Percentiles rank a stretch among this genome's conserved stretches.
phyloP scores from a whole-genome alignment of 2,888 invertebrate species.

The Cheilosia grossa region DNA sequence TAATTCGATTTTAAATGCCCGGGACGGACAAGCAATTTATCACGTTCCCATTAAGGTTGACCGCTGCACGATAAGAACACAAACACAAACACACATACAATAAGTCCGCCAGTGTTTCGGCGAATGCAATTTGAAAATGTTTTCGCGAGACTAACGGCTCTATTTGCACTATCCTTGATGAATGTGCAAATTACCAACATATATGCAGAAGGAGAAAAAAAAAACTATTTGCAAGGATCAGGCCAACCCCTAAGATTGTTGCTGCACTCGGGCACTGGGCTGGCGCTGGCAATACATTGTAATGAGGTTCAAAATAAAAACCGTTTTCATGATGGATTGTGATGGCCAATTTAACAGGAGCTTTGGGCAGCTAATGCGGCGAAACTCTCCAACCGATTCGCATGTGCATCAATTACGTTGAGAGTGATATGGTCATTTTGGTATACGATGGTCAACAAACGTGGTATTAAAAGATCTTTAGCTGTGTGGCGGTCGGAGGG shows the following conservation, averaged over 20 bases:
- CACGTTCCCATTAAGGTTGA: constrained; percentile 58
- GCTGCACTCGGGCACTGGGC: not conserved
- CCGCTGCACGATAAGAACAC: not conserved
- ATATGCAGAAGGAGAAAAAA: constrained; percentile 13
- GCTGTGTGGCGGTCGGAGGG: not conserved
- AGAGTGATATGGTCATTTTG: constrained; percentile 46
- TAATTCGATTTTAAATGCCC: constrained; percentile 69
- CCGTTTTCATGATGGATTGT: constrained; percentile 44
- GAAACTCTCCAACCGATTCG: constrained; percentile 15
- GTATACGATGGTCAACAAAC: constrained; percentile 14
- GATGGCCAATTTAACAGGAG: constrained; percentile 47
- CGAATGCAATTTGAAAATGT: constrained; percentile 27
- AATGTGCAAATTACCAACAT: constrained; percentile 43
- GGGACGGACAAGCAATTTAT: constrained; percentile 50
- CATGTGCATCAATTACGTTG: constrained; percentile 40
- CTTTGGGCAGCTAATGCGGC: constrained; percentile 43
- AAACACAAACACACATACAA: not conserved
- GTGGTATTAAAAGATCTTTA: constrained; percentile 46
- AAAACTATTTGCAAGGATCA: constrained; percentile 23
- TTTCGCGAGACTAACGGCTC: constrained; percentile 37
- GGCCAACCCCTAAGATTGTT: constrained; percentile 34
- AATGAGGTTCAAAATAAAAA: constrained; percentile 45
- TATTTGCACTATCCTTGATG: constrained; percentile 42
- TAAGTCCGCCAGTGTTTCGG: not conserved
- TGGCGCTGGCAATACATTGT: constrained; percentile 16